phyloP scores from a whole-genome alignment of 2,797 vertebrate genomes.

The Malurus splendens region DNA sequence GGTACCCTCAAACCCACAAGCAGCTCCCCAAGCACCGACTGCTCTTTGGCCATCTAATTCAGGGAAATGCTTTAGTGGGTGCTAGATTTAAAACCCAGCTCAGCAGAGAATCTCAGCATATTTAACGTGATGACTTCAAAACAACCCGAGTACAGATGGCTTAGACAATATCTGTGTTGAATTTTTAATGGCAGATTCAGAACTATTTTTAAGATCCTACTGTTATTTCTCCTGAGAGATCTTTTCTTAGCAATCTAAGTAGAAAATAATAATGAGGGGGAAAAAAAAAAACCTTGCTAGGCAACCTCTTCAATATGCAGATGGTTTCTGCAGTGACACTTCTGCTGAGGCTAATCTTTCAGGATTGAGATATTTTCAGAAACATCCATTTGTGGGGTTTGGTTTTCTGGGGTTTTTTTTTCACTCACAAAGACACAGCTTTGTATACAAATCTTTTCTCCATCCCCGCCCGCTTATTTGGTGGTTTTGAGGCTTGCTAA shows the following conservation, averaged over 20 bases:
- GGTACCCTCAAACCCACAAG: background rate
- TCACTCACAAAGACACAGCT: constrained; percentile 39
- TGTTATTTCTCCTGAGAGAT: constrained; percentile 41
- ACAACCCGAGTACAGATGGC: background rate
- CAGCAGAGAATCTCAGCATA: background rate
- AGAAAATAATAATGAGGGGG: constrained; percentile 53
- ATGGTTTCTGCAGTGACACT: constrained; percentile 58
- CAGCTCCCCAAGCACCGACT: fast-evolving
- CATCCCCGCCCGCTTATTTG: background rate
- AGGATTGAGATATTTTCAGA: constrained; percentile 75
- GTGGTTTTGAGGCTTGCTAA: constrained; percentile 41
- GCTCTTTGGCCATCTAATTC: background rate
- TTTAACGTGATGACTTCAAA: background rate
- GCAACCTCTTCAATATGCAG: constrained; percentile 55
- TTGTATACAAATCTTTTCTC: constrained; percentile 41
- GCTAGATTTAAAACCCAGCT: background rate
- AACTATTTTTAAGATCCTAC: constrained; percentile 50
- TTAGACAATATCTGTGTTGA: constrained; percentile 21
- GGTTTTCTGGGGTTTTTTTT: background rate
- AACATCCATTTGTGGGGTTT: constrained; percentile 57
- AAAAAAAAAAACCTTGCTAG: constrained; percentile 1
- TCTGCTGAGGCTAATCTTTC: constrained; percentile 65
- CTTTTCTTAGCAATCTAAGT: constrained; percentile 60
- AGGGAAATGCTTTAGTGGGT: background rate
- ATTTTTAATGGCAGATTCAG: constrained; percentile 42